These are phyloP conservation scores for Pontoporia blainvillei DNA, from an alignment of 2,113 vertebrate genomes.

Conservation along the genomic window DNA sequence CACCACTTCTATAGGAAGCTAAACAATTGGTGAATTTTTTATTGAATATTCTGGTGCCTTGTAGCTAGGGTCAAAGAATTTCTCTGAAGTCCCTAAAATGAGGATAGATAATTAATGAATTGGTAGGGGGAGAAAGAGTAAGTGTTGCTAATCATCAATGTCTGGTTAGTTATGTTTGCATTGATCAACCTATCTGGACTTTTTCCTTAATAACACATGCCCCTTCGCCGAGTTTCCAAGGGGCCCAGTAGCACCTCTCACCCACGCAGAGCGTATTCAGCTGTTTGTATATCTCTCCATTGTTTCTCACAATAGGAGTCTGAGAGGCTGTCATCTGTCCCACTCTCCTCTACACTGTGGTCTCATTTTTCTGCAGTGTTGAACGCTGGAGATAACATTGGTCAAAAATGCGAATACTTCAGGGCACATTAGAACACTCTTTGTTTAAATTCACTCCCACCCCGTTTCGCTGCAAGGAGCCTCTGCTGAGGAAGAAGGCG, in stretches of 20 bases:
- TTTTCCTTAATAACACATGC: background rate
- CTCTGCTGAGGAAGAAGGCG: background rate
- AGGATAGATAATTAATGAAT: background rate
- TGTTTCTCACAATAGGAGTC: conserved; percentile 8
- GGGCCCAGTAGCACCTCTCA: background rate
- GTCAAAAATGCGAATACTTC: conserved; percentile 61
- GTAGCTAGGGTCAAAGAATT: background rate
- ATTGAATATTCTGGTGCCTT: background rate
- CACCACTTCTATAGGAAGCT: background rate
- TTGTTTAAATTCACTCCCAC: conserved; percentile 66
- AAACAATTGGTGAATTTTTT: background rate
- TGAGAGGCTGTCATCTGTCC: conserved; percentile 27
- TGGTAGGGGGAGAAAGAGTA: background rate
- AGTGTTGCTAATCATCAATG: background rate
- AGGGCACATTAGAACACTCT: conserved; percentile 38
- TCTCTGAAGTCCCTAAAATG: background rate
- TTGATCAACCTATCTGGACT: background rate
- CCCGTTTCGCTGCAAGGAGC: conserved; percentile 39
- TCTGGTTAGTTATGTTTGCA: background rate
- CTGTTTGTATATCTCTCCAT: background rate
- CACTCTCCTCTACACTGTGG: background rate
- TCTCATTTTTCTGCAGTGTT: conserved; percentile 44
- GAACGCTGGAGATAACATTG: conserved; percentile 37
- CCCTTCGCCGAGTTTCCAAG: background rate
- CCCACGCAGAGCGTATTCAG: background rate